A percentile compares a stretch with the other conserved stretches of the same genome.
Evolutionary conservation across 2,888 invertebrate species (phyloP).

Genomic region (Zootermopsis nevadensis): DNA sequence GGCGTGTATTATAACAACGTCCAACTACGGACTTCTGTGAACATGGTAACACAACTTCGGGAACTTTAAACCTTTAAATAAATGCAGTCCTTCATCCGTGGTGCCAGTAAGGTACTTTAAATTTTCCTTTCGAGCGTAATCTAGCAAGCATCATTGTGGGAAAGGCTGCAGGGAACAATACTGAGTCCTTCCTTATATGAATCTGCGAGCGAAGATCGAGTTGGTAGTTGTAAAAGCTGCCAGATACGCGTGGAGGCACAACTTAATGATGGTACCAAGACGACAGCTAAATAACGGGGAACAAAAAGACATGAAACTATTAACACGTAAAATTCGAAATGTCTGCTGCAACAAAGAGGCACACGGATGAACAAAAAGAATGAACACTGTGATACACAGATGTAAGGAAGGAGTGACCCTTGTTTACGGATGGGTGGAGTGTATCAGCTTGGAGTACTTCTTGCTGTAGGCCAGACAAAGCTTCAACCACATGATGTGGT

Average conservation of each 20-base stretch:
- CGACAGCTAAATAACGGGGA: not conserved
- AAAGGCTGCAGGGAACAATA: not conserved
- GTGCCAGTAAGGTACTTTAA: too few species aligned
- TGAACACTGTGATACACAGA: not conserved
- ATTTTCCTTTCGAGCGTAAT: too few species aligned
- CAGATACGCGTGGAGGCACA: not conserved
- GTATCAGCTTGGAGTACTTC: not conserved
- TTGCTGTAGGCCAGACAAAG: too few species aligned
- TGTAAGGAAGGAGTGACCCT: not conserved
- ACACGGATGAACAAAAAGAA: not conserved
- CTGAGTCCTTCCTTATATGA: not conserved
- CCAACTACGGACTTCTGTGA: too few species aligned
- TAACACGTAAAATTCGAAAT: conserved; percentile 5
- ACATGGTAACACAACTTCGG: too few species aligned
- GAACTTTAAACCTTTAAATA: too few species aligned
- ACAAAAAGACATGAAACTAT: not conserved
- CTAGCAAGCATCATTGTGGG: too few species aligned
- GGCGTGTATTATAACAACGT: too few species aligned
- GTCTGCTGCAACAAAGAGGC: not conserved
- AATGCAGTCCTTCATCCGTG: too few species aligned
- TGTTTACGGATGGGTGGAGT: not conserved
- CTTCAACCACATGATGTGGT: too few species aligned
- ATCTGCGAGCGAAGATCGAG: not conserved
- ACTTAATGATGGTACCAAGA: conserved; percentile 13
- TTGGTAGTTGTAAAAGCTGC: not conserved